phyloP scores from a whole-genome alignment of 2,797 vertebrate species.

The Toxotes lorentzi region DNA sequence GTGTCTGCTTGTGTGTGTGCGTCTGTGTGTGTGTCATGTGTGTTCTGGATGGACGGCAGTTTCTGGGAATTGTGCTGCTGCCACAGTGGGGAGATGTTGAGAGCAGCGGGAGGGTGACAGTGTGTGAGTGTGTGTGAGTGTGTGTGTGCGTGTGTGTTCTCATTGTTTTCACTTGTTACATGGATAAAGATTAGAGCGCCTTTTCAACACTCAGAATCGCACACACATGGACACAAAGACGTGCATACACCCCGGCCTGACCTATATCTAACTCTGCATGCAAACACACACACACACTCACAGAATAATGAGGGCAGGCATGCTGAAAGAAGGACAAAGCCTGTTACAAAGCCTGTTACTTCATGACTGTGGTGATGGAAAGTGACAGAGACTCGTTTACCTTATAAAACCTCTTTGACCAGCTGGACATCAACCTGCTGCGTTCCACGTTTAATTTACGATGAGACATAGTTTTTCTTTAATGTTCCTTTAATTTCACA shows the following conservation, averaged over 20 bases:
- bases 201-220: slow-evolving; percentile 62
- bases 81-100: slow-evolving; percentile 59
- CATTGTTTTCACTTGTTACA: slow-evolving; percentile 67
- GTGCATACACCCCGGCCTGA: slow-evolving; percentile 52
- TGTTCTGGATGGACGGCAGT: slow-evolving; percentile 53
- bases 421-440: slow-evolving; percentile 25
- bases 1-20: slow-evolving; percentile 32
- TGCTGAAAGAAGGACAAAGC: slow-evolving; percentile 66
- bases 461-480: too few relatives aligned
- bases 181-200: slow-evolving; percentile 60
- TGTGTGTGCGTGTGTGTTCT: slow-evolving; percentile 34
- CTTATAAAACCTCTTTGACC: slow-evolving; percentile 35
- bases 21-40: slow-evolving; percentile 13
- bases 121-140: slow-evolving; percentile 40
- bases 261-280: slow-evolving; percentile 65
- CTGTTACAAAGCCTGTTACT: slow-evolving; percentile 59
- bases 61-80: slow-evolving; percentile 79
- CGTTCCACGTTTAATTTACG: not conserved
- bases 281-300: slow-evolving; percentile 33
- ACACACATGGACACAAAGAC: slow-evolving; percentile 40
- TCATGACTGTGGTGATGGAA: slow-evolving; percentile 40
- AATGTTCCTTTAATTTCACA: too few relatives aligned
- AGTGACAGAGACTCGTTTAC: slow-evolving; percentile 52
- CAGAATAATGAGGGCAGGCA: slow-evolving; percentile 63
- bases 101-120: slow-evolving; percentile 59